Conservation (phyloP, 1,140 invertebrate genomes). For the Diorhabda carinulata region DNA sequence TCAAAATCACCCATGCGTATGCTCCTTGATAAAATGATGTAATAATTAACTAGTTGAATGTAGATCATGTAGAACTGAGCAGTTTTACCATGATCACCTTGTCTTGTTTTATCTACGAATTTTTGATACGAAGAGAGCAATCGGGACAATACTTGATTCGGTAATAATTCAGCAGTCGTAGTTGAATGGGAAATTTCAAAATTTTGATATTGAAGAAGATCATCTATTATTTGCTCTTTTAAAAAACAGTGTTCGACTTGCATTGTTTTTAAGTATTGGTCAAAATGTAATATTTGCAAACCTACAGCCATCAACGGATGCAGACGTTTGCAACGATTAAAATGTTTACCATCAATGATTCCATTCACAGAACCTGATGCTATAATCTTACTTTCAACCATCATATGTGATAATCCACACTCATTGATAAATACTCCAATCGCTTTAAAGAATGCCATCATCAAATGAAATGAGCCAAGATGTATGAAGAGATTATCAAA, state of each 20-base stretch:
- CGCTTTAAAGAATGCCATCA: no score
- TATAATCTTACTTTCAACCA: slow-evolving; percentile 6
- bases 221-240: background rate
- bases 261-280: slow-evolving; percentile 15
- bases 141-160: slow-evolving; percentile 14
- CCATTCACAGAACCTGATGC: slow-evolving; percentile 11
- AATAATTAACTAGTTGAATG: slow-evolving; percentile 38
- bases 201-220: background rate
- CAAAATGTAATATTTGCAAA: no score
- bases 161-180: slow-evolving; percentile 16
- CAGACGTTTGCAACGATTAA: slow-evolving; percentile 6
- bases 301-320: slow-evolving; percentile 6
- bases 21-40: slow-evolving; percentile 34
- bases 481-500: no score
- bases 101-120: no score
- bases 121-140: no score
- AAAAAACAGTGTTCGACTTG: slow-evolving; percentile 4
- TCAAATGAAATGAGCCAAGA: no score
- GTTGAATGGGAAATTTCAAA: background rate
- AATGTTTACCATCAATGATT: slow-evolving; percentile 10
- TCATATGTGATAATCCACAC: background rate
- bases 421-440: no score
- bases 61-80: slow-evolving; percentile 37
- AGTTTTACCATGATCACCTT: slow-evolving; percentile 31
- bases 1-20: slow-evolving; percentile 32